A percentile compares a stretch with the other conserved stretches of the same genome.
Evolutionary conservation across 2,113 vertebrate species (phyloP).

Genomic region (Sceloporus tristichus): DNA sequence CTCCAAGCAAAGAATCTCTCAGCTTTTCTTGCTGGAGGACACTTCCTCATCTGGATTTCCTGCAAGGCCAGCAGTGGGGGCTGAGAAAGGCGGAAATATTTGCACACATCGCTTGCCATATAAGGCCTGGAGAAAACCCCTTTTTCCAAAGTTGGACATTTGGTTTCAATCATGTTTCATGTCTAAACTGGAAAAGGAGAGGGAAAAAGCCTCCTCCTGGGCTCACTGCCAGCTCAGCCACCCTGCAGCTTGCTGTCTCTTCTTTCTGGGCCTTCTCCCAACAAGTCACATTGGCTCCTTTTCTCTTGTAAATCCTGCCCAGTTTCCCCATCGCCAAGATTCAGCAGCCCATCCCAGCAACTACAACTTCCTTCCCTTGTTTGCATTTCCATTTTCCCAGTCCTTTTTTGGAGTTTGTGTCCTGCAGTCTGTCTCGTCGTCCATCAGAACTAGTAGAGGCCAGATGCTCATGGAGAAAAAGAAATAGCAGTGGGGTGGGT

Average conservation of each 20-base stretch:
- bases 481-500: too few relatives aligned
- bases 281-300: neutral
- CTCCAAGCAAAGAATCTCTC: neutral
- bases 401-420: neutral
- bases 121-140: slow-evolving; percentile 35
- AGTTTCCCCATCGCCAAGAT: neutral
- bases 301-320: neutral
- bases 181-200: neutral
- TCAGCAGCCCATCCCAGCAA: neutral
- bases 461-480: too few relatives aligned
- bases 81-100: slow-evolving; percentile 54
- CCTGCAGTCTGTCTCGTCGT: neutral
- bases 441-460: too few relatives aligned
- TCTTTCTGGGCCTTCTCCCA: neutral
- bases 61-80: neutral
- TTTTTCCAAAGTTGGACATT: slow-evolving; percentile 14
- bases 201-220: neutral
- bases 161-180: slow-evolving; percentile 24
- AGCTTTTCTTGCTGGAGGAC: neutral
- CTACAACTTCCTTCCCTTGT: neutral
- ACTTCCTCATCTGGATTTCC: slow-evolving; percentile 27
- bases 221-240: neutral
- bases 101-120: slow-evolving; percentile 17
- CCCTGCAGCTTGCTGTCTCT: neutral
- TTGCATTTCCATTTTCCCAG: neutral